phyloP scores from a whole-genome alignment of 2,888 invertebrate species.

The Spodoptera picta region DNA sequence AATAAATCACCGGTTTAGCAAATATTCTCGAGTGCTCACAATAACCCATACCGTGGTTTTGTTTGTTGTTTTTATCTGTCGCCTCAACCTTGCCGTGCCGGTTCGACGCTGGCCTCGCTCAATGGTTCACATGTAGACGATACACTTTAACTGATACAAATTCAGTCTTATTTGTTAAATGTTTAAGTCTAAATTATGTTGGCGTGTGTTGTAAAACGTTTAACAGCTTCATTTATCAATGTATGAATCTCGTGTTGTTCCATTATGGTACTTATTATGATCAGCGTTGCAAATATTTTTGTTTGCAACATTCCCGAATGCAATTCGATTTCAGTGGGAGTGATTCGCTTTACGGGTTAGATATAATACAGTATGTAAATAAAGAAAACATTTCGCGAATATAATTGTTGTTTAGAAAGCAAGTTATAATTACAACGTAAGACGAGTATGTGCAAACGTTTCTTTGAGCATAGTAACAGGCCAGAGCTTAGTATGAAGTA shows the following conservation, averaged over 20 bases:
- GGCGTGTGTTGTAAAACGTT: slow-evolving; percentile 23
- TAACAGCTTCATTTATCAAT: slow-evolving; percentile 48
- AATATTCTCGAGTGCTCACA: slow-evolving; percentile 56
- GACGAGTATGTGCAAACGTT: no score
- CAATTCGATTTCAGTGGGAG: slow-evolving; percentile 32
- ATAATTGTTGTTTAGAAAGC: neutral
- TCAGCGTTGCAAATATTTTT: slow-evolving; percentile 17
- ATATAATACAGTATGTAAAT: slow-evolving; percentile 9
- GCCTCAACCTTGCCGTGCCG: slow-evolving; percentile 77
- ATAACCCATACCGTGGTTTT: slow-evolving; percentile 62
- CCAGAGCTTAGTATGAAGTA: slow-evolving; percentile 13
- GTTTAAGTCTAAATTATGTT: slow-evolving; percentile 50
- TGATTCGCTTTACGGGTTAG: slow-evolving; percentile 28
- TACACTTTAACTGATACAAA: slow-evolving; percentile 43
- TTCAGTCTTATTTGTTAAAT: slow-evolving; percentile 42
- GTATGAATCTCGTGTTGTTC: slow-evolving; percentile 24
- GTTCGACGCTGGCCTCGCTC: slow-evolving; percentile 72
- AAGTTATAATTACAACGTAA: no score
- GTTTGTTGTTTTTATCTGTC: slow-evolving; percentile 73
- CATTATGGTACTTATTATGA: slow-evolving; percentile 29
- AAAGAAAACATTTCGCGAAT: neutral
- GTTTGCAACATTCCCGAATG: slow-evolving; percentile 11
- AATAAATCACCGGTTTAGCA: slow-evolving; percentile 54
- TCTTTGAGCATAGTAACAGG: neutral
- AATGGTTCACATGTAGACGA: slow-evolving; percentile 66